These are phyloP conservation scores for Tetrao urogallus DNA, from an alignment of 2,113 vertebrate genomes.

Conservation along the genomic window DNA sequence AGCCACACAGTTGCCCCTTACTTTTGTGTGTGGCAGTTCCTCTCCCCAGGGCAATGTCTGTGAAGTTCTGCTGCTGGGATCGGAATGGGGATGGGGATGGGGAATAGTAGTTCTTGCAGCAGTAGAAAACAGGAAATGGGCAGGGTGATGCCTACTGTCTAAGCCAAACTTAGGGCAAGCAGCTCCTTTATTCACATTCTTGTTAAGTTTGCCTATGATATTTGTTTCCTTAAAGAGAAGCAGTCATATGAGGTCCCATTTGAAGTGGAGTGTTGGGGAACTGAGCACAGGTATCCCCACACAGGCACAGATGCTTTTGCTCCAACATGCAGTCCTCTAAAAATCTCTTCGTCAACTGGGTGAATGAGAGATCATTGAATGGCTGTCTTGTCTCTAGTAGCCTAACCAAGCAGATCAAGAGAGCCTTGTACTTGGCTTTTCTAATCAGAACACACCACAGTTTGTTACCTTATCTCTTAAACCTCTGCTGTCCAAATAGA, in stretches of 20 bases:
- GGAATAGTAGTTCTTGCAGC: not conserved
- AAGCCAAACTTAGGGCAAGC: not conserved
- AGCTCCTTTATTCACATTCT: not conserved
- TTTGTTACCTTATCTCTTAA: constrained; percentile 67
- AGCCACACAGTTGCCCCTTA: rapidly evolving
- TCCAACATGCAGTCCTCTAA: not conserved
- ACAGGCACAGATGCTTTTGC: rapidly evolving
- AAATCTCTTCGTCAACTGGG: not conserved
- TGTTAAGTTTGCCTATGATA: constrained; percentile 28
- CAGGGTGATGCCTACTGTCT: constrained; percentile 46
- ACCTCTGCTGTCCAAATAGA: constrained; percentile 44
- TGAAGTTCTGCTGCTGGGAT: not conserved
- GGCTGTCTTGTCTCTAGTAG: constrained; percentile 18
- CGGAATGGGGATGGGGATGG: not conserved
- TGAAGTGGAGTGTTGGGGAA: not conserved
- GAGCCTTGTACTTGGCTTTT: constrained; percentile 53
- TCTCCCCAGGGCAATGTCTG: not conserved
- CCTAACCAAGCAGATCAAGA: constrained; percentile 50
- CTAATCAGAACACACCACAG: constrained; percentile 59
- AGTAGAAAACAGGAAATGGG: constrained; percentile 37
- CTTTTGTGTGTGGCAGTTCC: rapidly evolving
- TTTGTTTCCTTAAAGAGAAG: constrained; percentile 24
- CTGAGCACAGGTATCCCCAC: rapidly evolving
- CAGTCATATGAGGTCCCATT: not conserved
- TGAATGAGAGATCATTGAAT: not conserved